Evolutionary conservation across 2,113 vertebrate species (phyloP), one percentile per base, ranked within the genome.

Genomic region (Eupsittula cactorum): DNA sequence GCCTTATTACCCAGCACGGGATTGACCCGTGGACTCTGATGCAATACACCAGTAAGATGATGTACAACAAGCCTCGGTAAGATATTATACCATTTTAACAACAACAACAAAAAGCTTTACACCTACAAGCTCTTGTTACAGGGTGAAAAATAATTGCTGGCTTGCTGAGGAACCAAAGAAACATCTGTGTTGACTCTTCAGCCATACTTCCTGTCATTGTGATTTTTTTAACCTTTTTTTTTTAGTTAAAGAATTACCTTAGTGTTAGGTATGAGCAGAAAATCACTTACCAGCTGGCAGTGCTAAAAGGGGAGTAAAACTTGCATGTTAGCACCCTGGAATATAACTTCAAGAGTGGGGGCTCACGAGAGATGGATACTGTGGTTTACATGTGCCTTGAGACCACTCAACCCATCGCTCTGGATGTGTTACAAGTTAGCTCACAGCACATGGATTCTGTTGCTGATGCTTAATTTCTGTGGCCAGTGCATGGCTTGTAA

Each of bases 371-470:
- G 11, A 12, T 44, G 16, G 13, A 3, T 44, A 23, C 20, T 63
- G 35, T 6, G 18, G 25, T 15, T 4, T 8, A 7, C 27, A 2
- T 33, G 13, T 42, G 25, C 31, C 62, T 83, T 5, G 1, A 2
- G 6, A 9, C 14, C 47, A 19, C 7, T 16, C 29, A 60, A 16
- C 29, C 1, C 3, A 28, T 42, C 0, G 0, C 35, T 82, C 23
- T 41, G 67, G 80, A 25, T 25, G 20, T 53, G 23, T 10, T 49
- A 17, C 9, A 23, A 35, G 16, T 44, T 25, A 33, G 49, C 18
- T 53, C 29, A 24, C 39, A 70, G 50, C 21, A 29, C 1, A 2
- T 18, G 16, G 52, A 49, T 49, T 49, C 47, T 49, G 12, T 49
- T 28, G 0, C 35, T 63, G 41, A 29, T 29, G 82, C 37, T 73